A percentile compares a stretch with the other conserved stretches of the same genome.
phyloP scores from a whole-genome alignment of 2,113 vertebrate species.

The Eurystomus gularis region DNA sequence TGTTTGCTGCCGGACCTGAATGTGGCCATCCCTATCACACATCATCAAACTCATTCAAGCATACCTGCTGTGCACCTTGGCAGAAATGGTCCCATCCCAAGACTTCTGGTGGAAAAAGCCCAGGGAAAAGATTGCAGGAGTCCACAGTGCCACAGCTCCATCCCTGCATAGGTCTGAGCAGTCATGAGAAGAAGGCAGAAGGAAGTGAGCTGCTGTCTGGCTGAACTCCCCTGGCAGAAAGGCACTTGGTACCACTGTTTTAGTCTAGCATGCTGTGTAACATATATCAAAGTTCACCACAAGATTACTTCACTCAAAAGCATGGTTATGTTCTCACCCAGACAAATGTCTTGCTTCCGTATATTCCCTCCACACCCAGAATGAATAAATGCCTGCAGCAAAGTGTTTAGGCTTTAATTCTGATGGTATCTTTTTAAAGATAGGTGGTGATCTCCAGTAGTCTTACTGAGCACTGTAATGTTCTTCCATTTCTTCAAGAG shows the following conservation, averaged over 20 bases:
- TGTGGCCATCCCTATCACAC: background rate
- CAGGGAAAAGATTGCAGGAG: background rate
- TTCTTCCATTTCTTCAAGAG: background rate
- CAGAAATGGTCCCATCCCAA: background rate
- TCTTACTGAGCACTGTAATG: background rate
- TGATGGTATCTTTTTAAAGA: background rate
- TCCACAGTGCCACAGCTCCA: background rate
- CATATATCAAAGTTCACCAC: background rate
- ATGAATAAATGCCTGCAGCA: background rate
- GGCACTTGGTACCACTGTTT: background rate
- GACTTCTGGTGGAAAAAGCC: background rate
- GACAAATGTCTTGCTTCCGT: background rate
- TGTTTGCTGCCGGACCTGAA: background rate
- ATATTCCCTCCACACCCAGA: background rate
- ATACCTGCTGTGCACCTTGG: background rate
- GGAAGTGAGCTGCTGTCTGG: fast-evolving
- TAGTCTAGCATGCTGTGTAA: background rate
- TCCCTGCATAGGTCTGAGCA: background rate
- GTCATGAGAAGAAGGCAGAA: background rate
- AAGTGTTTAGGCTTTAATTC: background rate
- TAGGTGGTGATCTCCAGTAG: background rate
- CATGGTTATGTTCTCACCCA: background rate
- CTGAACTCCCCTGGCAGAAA: background rate
- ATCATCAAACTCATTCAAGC: background rate
- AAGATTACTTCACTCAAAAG: background rate